These are phyloP conservation scores for Lonchura striata DNA, from an alignment of 2,113 vertebrate genomes.

Conservation along the genomic window DNA sequence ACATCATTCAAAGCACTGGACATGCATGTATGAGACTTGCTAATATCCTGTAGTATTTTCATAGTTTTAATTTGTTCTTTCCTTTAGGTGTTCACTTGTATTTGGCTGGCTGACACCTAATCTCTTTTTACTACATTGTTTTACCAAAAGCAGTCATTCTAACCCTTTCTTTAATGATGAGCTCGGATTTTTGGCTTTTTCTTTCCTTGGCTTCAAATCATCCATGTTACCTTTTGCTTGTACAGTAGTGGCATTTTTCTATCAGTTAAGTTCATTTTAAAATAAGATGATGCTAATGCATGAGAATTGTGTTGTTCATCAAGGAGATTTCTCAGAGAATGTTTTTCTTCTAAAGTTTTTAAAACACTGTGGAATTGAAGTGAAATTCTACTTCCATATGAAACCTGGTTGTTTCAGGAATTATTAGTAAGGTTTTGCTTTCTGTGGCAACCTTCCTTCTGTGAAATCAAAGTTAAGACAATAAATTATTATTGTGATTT, in stretches of 20 bases:
- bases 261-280: background rate
- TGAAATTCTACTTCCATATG: background rate
- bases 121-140: slow-evolving; percentile 70
- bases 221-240: slow-evolving; percentile 19
- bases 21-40: background rate
- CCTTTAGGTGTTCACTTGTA: slow-evolving; percentile 74
- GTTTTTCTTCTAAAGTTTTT: background rate
- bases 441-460: background rate
- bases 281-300: background rate
- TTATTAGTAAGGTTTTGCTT: background rate
- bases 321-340: background rate
- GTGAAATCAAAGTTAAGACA: background rate
- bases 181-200: background rate
- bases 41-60: background rate
- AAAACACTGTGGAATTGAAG: background rate
- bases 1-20: background rate
- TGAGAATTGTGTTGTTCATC: background rate
- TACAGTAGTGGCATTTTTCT: slow-evolving; percentile 24
- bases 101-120: slow-evolving; percentile 75
- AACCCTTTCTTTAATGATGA: slow-evolving; percentile 27
- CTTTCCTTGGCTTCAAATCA: background rate
- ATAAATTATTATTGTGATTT: background rate
- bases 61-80: slow-evolving; percentile 54
- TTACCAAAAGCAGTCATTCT: slow-evolving; percentile 39
- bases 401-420: background rate